Evolutionary conservation across 2,888 invertebrate genomes (phyloP), one percentile per base, ranked within the genome.

Genomic region (Melieria omissa): DNA sequence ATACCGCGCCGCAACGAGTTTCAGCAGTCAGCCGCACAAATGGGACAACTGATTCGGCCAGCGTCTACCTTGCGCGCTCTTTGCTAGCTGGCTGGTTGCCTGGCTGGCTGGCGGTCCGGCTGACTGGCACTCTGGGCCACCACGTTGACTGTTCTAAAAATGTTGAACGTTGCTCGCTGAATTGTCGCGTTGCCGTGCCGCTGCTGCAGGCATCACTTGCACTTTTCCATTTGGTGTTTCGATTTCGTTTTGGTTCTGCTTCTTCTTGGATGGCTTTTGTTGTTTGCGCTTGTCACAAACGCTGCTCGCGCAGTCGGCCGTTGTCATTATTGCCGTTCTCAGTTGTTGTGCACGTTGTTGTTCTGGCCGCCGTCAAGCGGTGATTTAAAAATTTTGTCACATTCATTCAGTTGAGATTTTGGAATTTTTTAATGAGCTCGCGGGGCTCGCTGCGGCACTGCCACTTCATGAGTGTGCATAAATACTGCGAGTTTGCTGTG

Each of bases 301-400:
- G 65, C 29, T 58, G 52, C 67, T 70, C 70, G 29, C 14, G 41
- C 45, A 47, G 49, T 6, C 29, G 29, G 29, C 47, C 49, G 45
- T 55, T 54, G 14, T 42, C 54, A 44, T 41, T 44, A n/a, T 14
- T 58, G 66, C 16, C 14, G 60, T 44, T 67, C 67, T 60, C 67
- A 58, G 60, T 61, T 42, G 41, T 45, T 63, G 47, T 67, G 47
- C 55, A 47, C 68, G 70, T 49, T 68, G 63, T 54, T 74, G 66
- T 9, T 75, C 71, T 74, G 75, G 75, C 74, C 75, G 77, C 75
- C 75, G 73, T 67, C 62, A 68, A 78, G 79, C 73, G 75, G 81
- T 84, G 83, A 84, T 84, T 84, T 84, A 80, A 83, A 84, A 84
- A 84, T 84, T 84, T 84, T 84, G 84, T 84, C 84, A 84, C 84